A percentile compares a stretch with the other conserved stretches of the same genome.
Conservation (phyloP, 64 coral and sea anemone species). For the Montipora efflorescens region DNA sequence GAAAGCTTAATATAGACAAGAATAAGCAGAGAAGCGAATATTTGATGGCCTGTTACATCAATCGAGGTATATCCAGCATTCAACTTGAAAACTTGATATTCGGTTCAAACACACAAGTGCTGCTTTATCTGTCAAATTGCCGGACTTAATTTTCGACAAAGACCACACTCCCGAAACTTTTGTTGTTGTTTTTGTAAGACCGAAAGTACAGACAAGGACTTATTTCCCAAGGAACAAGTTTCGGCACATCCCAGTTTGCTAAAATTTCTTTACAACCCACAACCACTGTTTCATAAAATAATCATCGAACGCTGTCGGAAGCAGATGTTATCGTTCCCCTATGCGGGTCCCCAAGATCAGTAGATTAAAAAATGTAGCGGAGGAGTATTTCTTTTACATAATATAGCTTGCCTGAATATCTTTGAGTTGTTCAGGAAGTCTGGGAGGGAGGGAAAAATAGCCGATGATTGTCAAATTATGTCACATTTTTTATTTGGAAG, state of each 20-base stretch:
- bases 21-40: neutral
- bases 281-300: neutral
- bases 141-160: conserved; percentile 34
- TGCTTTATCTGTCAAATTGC: conserved; percentile 26
- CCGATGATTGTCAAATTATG: no score
- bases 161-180: neutral
- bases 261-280: neutral
- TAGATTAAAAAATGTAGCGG: neutral
- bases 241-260: neutral
- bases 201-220: neutral
- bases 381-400: neutral
- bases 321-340: neutral
- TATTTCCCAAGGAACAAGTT: neutral
- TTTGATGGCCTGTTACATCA: conserved; percentile 39
- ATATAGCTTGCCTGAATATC: neutral
- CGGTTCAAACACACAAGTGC: neutral
- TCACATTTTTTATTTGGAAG: neutral
- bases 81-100: conserved; percentile 48
- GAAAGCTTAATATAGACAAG: neutral
- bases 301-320: conserved; percentile 7
- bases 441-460: no score
- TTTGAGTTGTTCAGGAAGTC: neutral
- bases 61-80: conserved; percentile 1
- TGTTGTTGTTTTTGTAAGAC: conserved; percentile 19
- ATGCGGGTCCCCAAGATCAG: neutral